Evolutionary conservation across 2,888 invertebrate genomes (phyloP).

Genomic region (Saturnia pavonia): DNA sequence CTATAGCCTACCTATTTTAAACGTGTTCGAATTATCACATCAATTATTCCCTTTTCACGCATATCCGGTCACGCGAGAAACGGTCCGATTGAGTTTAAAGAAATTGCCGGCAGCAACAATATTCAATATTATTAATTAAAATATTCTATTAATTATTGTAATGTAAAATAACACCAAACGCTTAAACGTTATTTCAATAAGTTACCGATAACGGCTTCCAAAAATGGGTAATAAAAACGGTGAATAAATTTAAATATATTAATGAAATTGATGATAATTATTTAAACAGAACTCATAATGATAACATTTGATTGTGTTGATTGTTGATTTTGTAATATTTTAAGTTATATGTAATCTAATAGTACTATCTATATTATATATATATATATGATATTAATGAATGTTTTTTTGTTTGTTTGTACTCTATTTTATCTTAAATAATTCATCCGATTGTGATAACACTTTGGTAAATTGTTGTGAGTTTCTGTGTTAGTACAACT

Average conservation of each 20-base stretch:
- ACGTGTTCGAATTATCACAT: slow-evolving; percentile 7
- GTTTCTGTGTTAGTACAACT: no score
- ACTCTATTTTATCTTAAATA: no score
- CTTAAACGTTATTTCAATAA: slow-evolving; percentile 11
- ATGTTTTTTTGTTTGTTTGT: no score
- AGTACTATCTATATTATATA: not conserved
- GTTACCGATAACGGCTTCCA: slow-evolving; percentile 25
- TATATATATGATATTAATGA: no score
- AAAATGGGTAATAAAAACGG: slow-evolving; percentile 29
- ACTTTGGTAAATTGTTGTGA: no score
- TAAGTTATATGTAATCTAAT: not conserved
- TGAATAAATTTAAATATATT: slow-evolving; percentile 37
- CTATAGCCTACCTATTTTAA: not conserved
- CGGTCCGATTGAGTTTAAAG: not conserved
- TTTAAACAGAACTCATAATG: slow-evolving; percentile 21
- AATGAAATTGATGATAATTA: slow-evolving; percentile 29
- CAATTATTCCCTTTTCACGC: slow-evolving; percentile 13
- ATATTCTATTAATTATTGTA: not conserved
- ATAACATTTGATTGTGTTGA: slow-evolving; percentile 1
- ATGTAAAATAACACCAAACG: not conserved
- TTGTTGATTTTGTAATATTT: not conserved
- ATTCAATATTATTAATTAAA: slow-evolving; percentile 6
- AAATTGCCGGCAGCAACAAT: not conserved
- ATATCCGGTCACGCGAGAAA: slow-evolving; percentile 10
- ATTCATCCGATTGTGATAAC: no score